These are phyloP conservation scores for Cephalopholis sonnerati DNA, from an alignment of 2,113 vertebrate species.

Conservation along the genomic window DNA sequence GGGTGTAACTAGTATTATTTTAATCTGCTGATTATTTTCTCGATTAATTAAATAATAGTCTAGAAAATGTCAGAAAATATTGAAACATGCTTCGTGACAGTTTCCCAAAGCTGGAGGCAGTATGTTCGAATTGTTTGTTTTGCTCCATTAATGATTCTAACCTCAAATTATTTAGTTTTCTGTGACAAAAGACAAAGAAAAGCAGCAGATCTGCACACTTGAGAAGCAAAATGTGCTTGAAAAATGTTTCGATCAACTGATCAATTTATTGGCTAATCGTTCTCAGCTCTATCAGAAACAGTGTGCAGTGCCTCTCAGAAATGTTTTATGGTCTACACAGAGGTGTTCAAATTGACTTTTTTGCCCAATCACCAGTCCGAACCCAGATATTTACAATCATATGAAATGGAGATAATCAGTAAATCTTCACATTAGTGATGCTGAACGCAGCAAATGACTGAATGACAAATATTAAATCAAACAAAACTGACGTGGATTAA, in stretches of 20 bases:
- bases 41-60: not conserved
- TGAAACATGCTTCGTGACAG: not conserved
- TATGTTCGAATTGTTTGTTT: not conserved
- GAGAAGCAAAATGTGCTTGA: not conserved
- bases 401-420: not conserved
- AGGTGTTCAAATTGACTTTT: not conserved
- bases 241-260: not conserved
- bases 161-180: not conserved
- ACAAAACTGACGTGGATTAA: not conserved
- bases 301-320: too few relatives aligned
- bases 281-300: not conserved
- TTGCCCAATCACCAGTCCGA: not conserved
- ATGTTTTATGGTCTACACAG: not conserved
- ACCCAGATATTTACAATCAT: not conserved
- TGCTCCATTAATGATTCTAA: not conserved
- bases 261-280: not conserved
- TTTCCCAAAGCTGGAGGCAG: not conserved
- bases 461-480: not conserved
- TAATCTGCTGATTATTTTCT: not conserved
- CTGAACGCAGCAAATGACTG: not conserved
- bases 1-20: not conserved
- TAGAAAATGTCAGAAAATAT: not conserved
- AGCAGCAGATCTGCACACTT: not conserved
- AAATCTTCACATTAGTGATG: not conserved
- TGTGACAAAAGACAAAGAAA: not conserved